Base-by-base conservation (phyloP, 1,140 invertebrate genomes). In the Sinella curviseta region DNA sequence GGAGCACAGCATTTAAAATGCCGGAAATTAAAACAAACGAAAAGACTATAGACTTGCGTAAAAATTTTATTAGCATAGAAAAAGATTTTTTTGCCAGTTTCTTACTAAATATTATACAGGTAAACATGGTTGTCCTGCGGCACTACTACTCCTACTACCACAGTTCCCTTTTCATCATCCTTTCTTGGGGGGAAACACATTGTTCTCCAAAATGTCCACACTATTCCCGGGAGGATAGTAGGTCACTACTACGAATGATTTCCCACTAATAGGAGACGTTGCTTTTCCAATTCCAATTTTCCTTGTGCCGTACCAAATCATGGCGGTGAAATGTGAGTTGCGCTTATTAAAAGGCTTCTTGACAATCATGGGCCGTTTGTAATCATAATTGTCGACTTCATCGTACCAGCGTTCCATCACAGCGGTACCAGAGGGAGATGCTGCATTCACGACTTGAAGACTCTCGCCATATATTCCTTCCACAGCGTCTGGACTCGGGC, bases 201-300 rank as follows among this genome's bases (percentile, higher is more conserved):
- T 70, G 12, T 70, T 30, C n/a, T 70, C 65, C 1, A 70, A 24
- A 4, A 33, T 24, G 31, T 70, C 65, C 2, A 70, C 26, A 16
- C 8, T 70, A 33, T 70, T 70, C 31, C 70, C 70, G 0, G 78
- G 73, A 60, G 78, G 78, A 35, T 33, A 79, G 14, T 79, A 76
- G 26, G 28, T 76, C 1, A 75, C 55, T 0, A 79, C 78, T 54
- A 79, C 74, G 54, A 67, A 76, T 30, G 74, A 34, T n/a, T 34
- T 65, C 17, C 78, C 78, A 34, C 70, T 35, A 26, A n/a, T 28
- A 48, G 34, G 24, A 36, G 57, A 33, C 8, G 20, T 20, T 0
- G 78, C 74, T 55, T 79, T 79, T 70, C 78, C 78, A 12, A 79
- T 57, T 16, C 78, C 78, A 28, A 79, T 31, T 76, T 65, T 36